Evolutionary conservation across 1,140 invertebrate species (phyloP).

Genomic region (Leucophenga varia): DNA sequence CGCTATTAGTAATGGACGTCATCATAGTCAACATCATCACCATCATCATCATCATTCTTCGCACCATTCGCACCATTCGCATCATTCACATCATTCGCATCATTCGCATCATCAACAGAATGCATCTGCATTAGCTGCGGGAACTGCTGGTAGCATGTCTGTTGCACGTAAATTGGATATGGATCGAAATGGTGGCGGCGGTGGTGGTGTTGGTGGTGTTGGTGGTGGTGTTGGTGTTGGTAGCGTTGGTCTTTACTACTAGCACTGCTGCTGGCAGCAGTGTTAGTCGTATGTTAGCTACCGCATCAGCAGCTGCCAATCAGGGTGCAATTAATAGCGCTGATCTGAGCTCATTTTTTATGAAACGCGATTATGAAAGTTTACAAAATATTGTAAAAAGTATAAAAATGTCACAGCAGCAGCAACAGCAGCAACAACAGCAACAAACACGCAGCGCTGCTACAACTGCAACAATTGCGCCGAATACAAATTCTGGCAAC

Average conservation of each 20-base stretch:
- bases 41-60: constrained; percentile 44
- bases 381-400: constrained; percentile 59
- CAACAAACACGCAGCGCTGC: too few species aligned
- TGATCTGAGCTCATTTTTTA: constrained; percentile 54
- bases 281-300: constrained; percentile 11
- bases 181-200: constrained; percentile 2
- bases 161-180: constrained; percentile 21
- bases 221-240: background rate
- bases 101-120: constrained; percentile 28
- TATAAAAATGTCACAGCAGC: constrained; percentile 24
- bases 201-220: background rate
- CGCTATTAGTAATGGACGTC: too few species aligned
- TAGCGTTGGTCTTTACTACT: too few species aligned
- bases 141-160: constrained; percentile 20
- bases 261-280: constrained; percentile 3
- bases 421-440: background rate
- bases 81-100: constrained; percentile 8
- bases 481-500: background rate
- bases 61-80: too few species aligned
- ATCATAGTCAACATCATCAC: constrained; percentile 27
- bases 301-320: constrained; percentile 31
- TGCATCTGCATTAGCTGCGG: constrained; percentile 27
- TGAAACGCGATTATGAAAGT: constrained; percentile 61
- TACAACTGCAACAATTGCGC: background rate
- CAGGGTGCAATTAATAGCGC: constrained; percentile 18